Base-by-base conservation (phyloP, 2,888 invertebrate species). In the Alloplasta piceator region DNA sequence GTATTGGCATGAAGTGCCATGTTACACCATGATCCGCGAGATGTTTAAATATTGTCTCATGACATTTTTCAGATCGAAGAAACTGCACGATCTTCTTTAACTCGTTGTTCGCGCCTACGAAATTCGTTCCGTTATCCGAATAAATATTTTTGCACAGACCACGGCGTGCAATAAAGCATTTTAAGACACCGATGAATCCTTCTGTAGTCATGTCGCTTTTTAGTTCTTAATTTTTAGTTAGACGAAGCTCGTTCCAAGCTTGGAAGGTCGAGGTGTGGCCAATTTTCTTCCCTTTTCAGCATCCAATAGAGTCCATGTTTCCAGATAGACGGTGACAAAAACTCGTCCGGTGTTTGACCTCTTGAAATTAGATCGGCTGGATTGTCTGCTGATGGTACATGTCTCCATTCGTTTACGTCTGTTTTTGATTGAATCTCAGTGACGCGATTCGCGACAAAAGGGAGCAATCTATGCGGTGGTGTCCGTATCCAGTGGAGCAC, bases 391-490 rank as follows among this genome's bases (percentile, higher is more conserved):
- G 71, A 55, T 7, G 26, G 12, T 4, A 74, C 68, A 26, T 75
- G 68, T n/a, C 46, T n/a, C 74, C 74, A 75, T 1, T 16, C 16
- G 0, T 67, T 56, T 1, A 68, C 9, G 6, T 46, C 36, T 0
- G 80, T 76, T 1, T 43, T n/a, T 9, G 16, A 10, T 10, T 60
- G 14, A n/a, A 61, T 43, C 1, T 55, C 82, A 2, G 77, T 38
- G 5, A 85, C 83, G 36, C 83, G 79, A 58, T 82, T 82, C 0
- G 79, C 71, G 4, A 79, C 76, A 26, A 76, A 79, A 1, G 76
- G 64, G 10, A 46, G 39, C 14, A 70, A 38, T 4, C 10, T 12
- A 12, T 70, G 66, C 5, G 80, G 73, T n/a, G 16, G 26, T 9
- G 43, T 72, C 10, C 64, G 50, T 6, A 82, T 70, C 82, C 82